Conservation (phyloP, 2,888 invertebrate species). For the Formica aserva region DNA sequence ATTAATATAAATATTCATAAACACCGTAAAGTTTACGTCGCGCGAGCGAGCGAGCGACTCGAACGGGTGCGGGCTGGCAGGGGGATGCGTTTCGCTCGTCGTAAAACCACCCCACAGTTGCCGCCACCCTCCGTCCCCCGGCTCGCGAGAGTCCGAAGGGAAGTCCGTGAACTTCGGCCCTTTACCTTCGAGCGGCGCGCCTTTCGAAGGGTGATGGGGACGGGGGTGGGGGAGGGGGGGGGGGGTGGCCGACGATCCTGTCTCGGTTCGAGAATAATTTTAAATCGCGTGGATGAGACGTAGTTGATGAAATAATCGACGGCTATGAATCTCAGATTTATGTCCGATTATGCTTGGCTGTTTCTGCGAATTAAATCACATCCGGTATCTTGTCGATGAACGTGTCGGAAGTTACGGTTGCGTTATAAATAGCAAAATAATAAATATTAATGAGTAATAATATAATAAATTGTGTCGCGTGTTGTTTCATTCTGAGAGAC, state of each 20-base stretch:
- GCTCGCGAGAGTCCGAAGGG: conserved; percentile 17
- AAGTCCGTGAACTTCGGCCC: conserved; percentile 44
- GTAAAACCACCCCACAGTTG: conserved; percentile 79
- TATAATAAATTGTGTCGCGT: conserved; percentile 25
- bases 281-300: conserved; percentile 11
- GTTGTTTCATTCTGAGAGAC: neutral
- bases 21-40: conserved; percentile 85
- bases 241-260: conserved; percentile 25
- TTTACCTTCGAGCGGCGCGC: conserved; percentile 47
- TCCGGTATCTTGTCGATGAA: neutral
- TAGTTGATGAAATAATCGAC: conserved; percentile 30
- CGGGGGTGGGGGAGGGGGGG: neutral
- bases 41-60: conserved; percentile 65
- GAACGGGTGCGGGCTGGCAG: conserved; percentile 37
- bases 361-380: neutral
- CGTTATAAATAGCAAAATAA: conserved; percentile 21
- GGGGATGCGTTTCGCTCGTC: conserved; percentile 80
- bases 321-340: neutral
- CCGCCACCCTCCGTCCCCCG: conserved; percentile 49
- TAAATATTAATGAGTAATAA: neutral
- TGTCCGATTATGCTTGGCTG: neutral
- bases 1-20: conserved; percentile 86
- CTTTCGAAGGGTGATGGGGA: conserved; percentile 15
- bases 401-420: neutral
- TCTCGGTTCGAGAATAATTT: conserved; percentile 24